Evolutionary conservation across 2,888 invertebrate genomes (phyloP), one percentile per base, ranked within the genome.

Genomic region (Phyto melanocephala): DNA sequence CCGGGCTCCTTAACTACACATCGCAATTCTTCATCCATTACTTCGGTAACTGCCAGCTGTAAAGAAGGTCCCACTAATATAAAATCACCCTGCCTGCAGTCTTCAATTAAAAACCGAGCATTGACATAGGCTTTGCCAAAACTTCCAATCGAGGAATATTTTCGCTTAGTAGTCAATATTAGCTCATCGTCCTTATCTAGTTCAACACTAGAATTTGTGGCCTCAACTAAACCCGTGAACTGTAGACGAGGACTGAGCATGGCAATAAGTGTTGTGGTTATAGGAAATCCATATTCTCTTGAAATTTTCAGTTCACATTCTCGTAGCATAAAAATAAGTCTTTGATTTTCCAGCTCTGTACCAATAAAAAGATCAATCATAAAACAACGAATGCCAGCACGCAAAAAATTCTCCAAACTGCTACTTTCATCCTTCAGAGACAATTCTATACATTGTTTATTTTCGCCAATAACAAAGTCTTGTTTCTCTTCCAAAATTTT

Each of bases 161-260:
- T 62, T 1, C 88, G 86, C 28, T 89, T 84, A 1, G 86, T 85
- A 0, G 89, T 87, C 37, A 90, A 17, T 0, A 58, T 77, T 0
- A 88, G 15, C 5, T 72, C 67, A 3, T 68, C 60, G 1, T 85
- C 83, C 15, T 80, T 83, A 2, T 71, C 52, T 13, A 90, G 40
- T 0, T 75, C 22, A 0, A 85, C 22, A 1, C 10, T 33, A 1
- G 45, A 20, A 11, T 17, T 56, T 8, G 5, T 20, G 1, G 52
- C 13, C 1, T 83, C 79, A 72, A 90, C 70, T 13, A 84, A 60
- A 0, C 90, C 90, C 1, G 86, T 89, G 40, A 85, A 90, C 11
- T 88, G 90, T 20, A 85, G 54, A 7, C 90, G 88, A 1, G 90
- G 89, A 47, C 88, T 87, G 1, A 90, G 37, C 40, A 87, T 87